These are phyloP conservation scores for Colius striatus DNA, from an alignment of 2,113 vertebrate species.

Conservation along the genomic window DNA sequence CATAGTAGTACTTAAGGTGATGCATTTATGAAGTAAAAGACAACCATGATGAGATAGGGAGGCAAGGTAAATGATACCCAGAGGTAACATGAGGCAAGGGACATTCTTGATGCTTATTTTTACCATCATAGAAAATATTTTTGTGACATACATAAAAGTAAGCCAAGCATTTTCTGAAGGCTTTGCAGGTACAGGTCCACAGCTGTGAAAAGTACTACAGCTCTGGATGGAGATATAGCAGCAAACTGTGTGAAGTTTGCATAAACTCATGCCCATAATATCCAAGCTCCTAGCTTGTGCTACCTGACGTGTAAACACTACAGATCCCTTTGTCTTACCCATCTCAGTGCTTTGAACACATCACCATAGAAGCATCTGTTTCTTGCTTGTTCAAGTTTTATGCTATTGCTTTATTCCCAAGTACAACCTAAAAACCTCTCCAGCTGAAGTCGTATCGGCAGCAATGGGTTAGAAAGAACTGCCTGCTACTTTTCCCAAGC, in stretches of 20 bases:
- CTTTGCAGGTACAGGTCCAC: background rate
- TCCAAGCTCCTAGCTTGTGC: background rate
- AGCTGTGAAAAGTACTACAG: background rate
- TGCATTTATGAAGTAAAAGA: background rate
- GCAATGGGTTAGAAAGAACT: background rate
- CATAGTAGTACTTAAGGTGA: background rate
- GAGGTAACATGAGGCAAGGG: background rate
- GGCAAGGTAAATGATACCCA: background rate
- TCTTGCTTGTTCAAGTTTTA: background rate
- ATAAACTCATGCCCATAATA: background rate
- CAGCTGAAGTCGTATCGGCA: background rate
- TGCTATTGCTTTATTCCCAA: background rate
- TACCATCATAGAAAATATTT: background rate
- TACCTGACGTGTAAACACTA: background rate
- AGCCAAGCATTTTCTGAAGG: background rate
- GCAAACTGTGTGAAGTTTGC: background rate
- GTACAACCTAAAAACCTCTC: background rate
- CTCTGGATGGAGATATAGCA: background rate
- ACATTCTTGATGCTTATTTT: background rate
- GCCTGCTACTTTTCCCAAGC: background rate
- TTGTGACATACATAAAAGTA: background rate
- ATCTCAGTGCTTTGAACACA: background rate
- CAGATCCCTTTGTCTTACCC: background rate
- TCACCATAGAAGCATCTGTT: background rate
- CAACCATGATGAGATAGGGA: background rate